These are phyloP conservation scores for Emys orbicularis DNA, from an alignment of 2,797 vertebrate species.

Conservation along the genomic window DNA sequence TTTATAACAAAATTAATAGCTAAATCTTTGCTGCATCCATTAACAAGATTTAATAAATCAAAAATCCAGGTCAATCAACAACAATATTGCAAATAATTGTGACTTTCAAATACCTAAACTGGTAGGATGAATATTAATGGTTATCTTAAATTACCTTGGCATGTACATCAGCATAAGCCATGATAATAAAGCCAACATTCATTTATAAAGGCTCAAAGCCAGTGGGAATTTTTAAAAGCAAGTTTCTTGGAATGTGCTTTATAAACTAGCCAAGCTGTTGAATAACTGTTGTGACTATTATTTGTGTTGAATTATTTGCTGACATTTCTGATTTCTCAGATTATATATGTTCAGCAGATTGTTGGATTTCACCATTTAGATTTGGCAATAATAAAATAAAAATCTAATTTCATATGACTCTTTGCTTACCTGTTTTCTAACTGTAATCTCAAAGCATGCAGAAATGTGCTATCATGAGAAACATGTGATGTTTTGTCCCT, in stretches of 20 bases:
- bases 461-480: background rate
- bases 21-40: constrained; percentile 38
- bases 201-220: background rate
- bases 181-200: background rate
- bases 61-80: constrained; percentile 55
- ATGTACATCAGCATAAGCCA: background rate
- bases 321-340: background rate
- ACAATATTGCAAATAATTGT: constrained; percentile 56
- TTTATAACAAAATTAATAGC: constrained; percentile 53
- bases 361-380: background rate
- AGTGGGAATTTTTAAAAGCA: background rate
- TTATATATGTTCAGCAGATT: background rate
- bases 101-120: constrained; percentile 54
- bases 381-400: background rate
- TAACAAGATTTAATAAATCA: constrained; percentile 68
- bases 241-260: background rate
- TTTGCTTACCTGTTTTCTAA: background rate
- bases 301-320: background rate
- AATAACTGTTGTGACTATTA: background rate
- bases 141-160: constrained; percentile 36
- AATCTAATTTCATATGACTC: background rate
- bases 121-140: constrained; percentile 21
- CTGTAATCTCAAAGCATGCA: background rate
- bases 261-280: background rate
- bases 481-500: background rate